phyloP scores from a whole-genome alignment of 2,113 vertebrate species.

The Aplodontia rufa region DNA sequence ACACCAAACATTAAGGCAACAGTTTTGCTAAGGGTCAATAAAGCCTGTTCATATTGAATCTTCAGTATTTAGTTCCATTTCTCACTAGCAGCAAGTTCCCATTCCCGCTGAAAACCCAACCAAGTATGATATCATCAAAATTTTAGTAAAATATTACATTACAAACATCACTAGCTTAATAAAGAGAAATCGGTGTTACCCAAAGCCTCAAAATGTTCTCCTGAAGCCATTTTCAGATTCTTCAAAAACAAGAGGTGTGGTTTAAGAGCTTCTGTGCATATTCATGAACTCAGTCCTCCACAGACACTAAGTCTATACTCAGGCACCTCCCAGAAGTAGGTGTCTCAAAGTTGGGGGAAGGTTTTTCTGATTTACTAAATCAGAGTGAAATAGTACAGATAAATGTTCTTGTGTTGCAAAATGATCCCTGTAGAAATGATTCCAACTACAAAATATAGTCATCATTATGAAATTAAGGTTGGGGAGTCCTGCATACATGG shows the following conservation, averaged over 20 bases:
- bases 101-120: conserved; percentile 31
- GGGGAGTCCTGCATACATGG: conserved; percentile 31
- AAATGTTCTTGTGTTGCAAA: conserved; percentile 52
- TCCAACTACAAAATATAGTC: conserved; percentile 30
- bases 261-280: conserved; percentile 59
- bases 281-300: conserved; percentile 69
- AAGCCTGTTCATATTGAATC: conserved; percentile 47
- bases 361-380: conserved; percentile 60
- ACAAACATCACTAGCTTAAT: conserved; percentile 38
- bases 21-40: conserved; percentile 40
- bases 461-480: not conserved
- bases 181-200: conserved; percentile 8
- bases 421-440: conserved; percentile 33
- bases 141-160: conserved; percentile 30
- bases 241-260: conserved; percentile 65
- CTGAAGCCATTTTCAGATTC: conserved; percentile 54
- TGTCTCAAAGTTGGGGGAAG: not conserved
- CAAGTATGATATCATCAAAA: conserved; percentile 34
- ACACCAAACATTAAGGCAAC: conserved; percentile 72
- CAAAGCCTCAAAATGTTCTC: conserved; percentile 39
- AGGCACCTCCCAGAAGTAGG: conserved; percentile 66
- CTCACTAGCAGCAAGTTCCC: conserved; percentile 52
- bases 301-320: conserved; percentile 32
- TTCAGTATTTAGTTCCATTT: conserved; percentile 35
- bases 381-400: conserved; percentile 37